Evolutionary conservation across 2,797 vertebrate genomes (phyloP).

Genomic region (Etheostoma nigrum): DNA sequence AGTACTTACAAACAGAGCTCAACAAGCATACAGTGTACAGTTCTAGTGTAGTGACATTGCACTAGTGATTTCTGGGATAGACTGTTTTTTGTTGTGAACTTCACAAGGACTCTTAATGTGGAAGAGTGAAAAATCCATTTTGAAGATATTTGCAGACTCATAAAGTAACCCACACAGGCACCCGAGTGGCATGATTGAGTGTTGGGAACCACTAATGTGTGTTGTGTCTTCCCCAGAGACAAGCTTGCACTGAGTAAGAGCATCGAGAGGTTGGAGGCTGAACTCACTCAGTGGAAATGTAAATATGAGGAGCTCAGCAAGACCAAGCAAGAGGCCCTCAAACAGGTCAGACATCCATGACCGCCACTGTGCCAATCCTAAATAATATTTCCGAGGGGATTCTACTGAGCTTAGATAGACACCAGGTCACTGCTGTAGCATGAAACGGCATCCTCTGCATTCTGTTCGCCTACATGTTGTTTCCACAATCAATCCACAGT

Average conservation of each 20-base stretch:
- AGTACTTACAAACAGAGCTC: not conserved
- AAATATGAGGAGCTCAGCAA: conserved; percentile 97
- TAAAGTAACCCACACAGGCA: not conserved
- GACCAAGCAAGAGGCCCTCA: conserved; percentile 93
- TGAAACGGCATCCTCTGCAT: not conserved
- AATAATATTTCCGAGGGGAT: not conserved
- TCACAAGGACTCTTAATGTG: too few relatives aligned
- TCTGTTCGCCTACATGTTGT: too few relatives aligned
- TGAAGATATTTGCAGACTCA: too few relatives aligned
- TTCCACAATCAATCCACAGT: not conserved
- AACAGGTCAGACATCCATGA: conserved; percentile 87
- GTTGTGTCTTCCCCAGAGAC: conserved; percentile 84
- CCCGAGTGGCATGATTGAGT: not conserved
- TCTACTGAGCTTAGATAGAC: not conserved
- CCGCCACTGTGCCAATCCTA: not conserved
- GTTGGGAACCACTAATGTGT: conserved; percentile 8
- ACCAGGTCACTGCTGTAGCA: not conserved
- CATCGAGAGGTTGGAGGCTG: conserved; percentile 94
- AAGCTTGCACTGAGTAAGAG: conserved; percentile 92
- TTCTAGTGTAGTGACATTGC: too few relatives aligned
- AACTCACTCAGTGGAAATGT: conserved; percentile 95
- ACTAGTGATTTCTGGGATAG: too few relatives aligned
- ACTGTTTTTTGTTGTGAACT: too few relatives aligned
- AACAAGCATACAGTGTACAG: not conserved
- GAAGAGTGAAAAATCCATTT: too few relatives aligned